Evolutionary conservation across 2,797 vertebrate genomes (phyloP).

Genomic region (Anguilla obscura): DNA sequence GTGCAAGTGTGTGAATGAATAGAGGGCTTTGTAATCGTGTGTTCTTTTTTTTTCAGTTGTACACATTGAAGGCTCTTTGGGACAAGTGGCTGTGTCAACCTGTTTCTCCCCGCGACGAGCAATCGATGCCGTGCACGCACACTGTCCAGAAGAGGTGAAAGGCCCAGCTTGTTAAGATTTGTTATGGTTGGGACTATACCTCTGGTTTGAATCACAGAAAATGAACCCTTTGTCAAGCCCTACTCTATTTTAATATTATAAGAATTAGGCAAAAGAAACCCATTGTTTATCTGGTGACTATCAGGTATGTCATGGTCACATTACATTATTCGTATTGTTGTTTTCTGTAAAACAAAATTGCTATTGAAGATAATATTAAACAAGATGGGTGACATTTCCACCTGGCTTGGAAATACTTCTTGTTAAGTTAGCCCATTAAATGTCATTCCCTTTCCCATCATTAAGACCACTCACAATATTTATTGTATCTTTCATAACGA

Average conservation of each 20-base stretch:
- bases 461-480: not conserved
- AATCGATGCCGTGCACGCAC: constrained; percentile 84
- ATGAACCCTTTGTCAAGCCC: not conserved
- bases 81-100: constrained; percentile 92
- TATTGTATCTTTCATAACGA: not conserved
- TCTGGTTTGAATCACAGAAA: not conserved
- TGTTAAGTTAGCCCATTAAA: not conserved
- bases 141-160: constrained; percentile 69
- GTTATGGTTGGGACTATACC: not conserved
- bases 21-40: not conserved
- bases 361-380: no score
- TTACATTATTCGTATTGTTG: no score
- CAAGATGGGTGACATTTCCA: no score
- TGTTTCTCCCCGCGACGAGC: constrained; percentile 93
- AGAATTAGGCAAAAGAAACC: no score
- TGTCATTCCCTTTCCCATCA: not conserved
- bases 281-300: no score
- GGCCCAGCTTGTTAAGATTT: not conserved
- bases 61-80: constrained; percentile 90
- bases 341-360: no score
- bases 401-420: no score
- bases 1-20: constrained; percentile 6
- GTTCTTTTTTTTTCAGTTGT: constrained; percentile 74
- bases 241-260: not conserved
- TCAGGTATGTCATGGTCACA: no score